These are phyloP conservation scores for Heterocephalus glaber DNA, from an alignment of 2,113 vertebrate genomes.

Conservation along the genomic window DNA sequence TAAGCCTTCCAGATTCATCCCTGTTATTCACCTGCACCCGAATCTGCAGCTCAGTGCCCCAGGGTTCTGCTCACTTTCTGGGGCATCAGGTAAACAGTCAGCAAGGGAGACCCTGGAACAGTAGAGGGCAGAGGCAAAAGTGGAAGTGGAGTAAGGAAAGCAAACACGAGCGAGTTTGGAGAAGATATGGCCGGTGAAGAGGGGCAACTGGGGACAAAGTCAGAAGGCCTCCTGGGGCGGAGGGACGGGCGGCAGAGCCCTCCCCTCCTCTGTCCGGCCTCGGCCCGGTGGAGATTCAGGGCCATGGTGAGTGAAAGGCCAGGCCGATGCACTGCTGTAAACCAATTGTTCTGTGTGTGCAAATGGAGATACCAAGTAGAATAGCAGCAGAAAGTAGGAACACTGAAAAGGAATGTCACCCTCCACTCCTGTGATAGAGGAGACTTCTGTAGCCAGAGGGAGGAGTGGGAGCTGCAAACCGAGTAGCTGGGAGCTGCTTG, in stretches of 20 bases:
- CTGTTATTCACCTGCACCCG: neutral
- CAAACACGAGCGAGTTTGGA: neutral
- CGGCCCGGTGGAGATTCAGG: neutral
- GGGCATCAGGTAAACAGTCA: neutral
- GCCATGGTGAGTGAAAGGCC: neutral
- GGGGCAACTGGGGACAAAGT: neutral
- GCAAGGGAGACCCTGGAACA: accelerated
- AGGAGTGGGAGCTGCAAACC: too few species aligned
- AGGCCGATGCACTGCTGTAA: neutral
- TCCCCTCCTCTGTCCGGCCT: neutral
- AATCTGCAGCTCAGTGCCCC: neutral
- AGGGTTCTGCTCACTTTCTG: neutral
- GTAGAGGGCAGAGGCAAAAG: neutral
- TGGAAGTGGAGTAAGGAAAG: neutral
- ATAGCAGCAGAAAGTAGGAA: neutral
- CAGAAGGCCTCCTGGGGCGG: neutral
- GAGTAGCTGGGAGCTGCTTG: too few species aligned
- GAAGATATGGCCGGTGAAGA: neutral
- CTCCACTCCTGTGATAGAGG: neutral
- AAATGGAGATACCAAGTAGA: neutral
- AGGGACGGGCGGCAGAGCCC: neutral
- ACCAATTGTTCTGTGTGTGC: neutral
- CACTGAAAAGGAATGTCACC: neutral
- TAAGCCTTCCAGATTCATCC: neutral
- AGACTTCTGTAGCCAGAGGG: neutral